A percentile compares a stretch with the other conserved stretches of the same genome.
These are phyloP conservation scores for Eurois occulta DNA, from an alignment of 2,888 invertebrate species.

Conservation along the genomic window DNA sequence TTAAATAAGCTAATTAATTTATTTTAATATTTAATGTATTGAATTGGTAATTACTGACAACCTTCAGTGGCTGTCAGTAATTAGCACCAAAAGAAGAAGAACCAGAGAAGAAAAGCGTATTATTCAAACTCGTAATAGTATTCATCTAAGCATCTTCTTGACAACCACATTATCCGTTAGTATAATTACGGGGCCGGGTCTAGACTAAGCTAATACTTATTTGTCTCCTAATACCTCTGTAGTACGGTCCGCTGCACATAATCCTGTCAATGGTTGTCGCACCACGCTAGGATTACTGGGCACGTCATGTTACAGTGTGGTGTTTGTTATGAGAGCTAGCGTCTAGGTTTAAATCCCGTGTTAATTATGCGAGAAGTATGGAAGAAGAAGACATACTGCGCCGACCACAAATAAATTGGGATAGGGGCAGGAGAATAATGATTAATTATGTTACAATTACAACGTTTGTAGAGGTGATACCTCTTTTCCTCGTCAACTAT, in stretches of 20 bases:
- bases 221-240: conserved; percentile 76
- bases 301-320: conserved; percentile 75
- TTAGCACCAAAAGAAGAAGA: no score
- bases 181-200: conserved; percentile 35
- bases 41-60: no score
- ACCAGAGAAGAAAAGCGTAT: neutral
- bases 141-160: neutral
- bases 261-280: conserved; percentile 85
- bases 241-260: conserved; percentile 70
- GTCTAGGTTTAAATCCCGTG: neutral
- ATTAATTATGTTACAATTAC: no score
- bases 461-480: no score
- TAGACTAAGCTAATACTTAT: conserved; percentile 70
- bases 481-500: no score
- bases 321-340: conserved; percentile 57
- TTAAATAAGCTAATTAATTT: no score
- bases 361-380: neutral
- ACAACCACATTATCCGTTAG: conserved; percentile 6
- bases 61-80: no score
- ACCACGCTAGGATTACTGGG: conserved; percentile 84
- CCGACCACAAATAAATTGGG: no score
- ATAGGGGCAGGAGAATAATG: no score
- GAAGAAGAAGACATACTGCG: no score
- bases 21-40: no score
- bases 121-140: neutral